Conservation (phyloP, 1,140 invertebrate genomes). For the Polypedilum pembai region DNA sequence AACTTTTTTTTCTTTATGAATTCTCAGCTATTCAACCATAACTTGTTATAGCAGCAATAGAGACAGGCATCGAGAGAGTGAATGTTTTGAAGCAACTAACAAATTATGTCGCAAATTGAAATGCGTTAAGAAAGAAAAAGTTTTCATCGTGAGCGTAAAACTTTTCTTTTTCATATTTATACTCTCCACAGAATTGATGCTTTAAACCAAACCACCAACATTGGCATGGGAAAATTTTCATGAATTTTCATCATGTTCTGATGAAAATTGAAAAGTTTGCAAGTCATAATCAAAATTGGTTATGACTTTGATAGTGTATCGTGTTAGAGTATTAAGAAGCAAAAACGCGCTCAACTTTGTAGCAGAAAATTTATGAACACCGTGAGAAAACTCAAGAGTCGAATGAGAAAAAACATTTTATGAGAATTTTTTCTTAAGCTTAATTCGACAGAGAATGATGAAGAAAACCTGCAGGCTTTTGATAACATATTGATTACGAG, state of each 20-base stretch:
- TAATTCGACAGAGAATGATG: too few relatives aligned
- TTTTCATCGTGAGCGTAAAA: not conserved
- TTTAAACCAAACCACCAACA: not conserved
- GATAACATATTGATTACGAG: too few relatives aligned
- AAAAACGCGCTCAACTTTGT: too few relatives aligned
- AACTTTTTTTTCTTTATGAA: not conserved
- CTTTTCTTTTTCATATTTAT: not conserved
- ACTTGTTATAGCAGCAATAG: not conserved
- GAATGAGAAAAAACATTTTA: too few relatives aligned
- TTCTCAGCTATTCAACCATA: not conserved
- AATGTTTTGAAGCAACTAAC: too few relatives aligned
- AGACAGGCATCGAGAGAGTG: not conserved
- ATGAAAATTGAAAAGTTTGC: conserved; percentile 7
- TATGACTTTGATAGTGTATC: not conserved
- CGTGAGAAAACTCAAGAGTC: too few relatives aligned
- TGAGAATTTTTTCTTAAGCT: too few relatives aligned
- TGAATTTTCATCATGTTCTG: not conserved
- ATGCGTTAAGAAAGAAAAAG: not conserved
- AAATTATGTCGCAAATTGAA: conserved; percentile 5
- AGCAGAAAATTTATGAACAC: too few relatives aligned
- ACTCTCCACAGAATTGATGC: not conserved
- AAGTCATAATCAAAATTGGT: conserved; percentile 18
- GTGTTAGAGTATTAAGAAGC: not conserved
- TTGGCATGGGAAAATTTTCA: not conserved
- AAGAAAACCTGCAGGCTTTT: too few relatives aligned